A percentile compares a stretch with the other conserved stretches of the same genome.
Conservation (phyloP, 2,113 vertebrate species). For the Rhinichthys klamathensis region DNA sequence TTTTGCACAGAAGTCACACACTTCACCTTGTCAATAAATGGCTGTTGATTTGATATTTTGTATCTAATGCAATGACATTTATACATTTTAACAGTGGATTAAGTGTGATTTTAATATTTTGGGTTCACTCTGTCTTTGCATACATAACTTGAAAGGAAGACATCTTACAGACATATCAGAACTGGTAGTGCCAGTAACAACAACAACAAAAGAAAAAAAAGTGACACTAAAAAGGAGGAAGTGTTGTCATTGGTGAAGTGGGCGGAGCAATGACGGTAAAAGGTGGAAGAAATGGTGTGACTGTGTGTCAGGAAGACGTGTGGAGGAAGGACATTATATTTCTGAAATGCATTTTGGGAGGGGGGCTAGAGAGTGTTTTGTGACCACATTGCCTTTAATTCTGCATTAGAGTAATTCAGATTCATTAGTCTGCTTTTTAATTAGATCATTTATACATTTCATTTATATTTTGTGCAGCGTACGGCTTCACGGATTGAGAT, state of each 20-base stretch:
- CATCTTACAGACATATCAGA: neutral
- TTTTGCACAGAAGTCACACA: constrained; percentile 6
- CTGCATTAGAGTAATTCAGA: neutral
- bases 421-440: constrained; percentile 39
- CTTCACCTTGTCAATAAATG: neutral
- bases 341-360: neutral
- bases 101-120: neutral
- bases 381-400: neutral
- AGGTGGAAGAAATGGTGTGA: constrained; percentile 14
- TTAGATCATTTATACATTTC: constrained; percentile 44
- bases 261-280: constrained; percentile 23
- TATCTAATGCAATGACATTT: neutral
- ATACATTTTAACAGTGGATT: neutral
- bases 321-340: neutral
- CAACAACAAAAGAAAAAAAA: neutral
- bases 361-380: neutral
- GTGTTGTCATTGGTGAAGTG: constrained; percentile 15
- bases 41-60: neutral
- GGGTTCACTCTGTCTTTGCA: neutral
- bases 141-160: neutral
- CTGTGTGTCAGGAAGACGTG: constrained; percentile 1
- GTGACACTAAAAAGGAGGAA: constrained; percentile 27
- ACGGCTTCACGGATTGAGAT: constrained; percentile 37
- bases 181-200: neutral
- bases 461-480: constrained; percentile 19